A percentile compares a stretch with the other conserved stretches of the same genome.
These are phyloP conservation scores for Xanthorhoe spadicearia DNA, from an alignment of 2,888 invertebrate genomes.

Conservation along the genomic window DNA sequence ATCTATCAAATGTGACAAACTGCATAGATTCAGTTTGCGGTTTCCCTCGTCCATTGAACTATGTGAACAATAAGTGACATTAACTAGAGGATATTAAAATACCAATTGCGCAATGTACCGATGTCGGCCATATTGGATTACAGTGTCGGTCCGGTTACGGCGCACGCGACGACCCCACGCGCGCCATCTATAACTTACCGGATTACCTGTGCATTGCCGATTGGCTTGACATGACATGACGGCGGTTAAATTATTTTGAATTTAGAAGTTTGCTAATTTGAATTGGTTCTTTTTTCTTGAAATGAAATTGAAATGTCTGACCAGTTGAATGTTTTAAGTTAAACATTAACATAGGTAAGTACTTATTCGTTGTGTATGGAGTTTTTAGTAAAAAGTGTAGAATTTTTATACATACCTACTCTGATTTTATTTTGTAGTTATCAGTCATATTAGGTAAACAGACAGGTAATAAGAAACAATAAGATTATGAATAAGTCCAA, in stretches of 20 bases:
- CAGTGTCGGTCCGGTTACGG: constrained; percentile 81
- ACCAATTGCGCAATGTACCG: constrained; percentile 80
- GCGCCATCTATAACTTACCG: constrained; percentile 74
- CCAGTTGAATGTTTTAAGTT: not conserved
- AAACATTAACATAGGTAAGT: too few species aligned
- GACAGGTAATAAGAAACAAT: too few species aligned
- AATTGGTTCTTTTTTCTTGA: not conserved
- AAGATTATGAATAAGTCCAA: not conserved
- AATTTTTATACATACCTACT: too few species aligned
- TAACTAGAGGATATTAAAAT: constrained; percentile 79
- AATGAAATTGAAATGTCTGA: not conserved
- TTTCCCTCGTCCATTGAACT: constrained; percentile 66
- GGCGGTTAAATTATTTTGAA: constrained; percentile 27
- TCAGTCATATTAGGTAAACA: too few species aligned
- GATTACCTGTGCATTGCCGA: constrained; percentile 52
- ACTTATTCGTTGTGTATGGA: too few species aligned
- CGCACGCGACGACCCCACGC: constrained; percentile 84
- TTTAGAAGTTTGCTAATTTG: constrained; percentile 2
- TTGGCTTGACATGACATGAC: constrained; percentile 47
- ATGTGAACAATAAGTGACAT: constrained; percentile 82
- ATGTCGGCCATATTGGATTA: constrained; percentile 82
- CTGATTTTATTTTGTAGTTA: too few species aligned
- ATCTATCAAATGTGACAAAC: not conserved
- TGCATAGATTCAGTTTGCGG: constrained; percentile 51
- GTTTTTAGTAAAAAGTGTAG: too few species aligned